Percentiles rank a stretch among this genome's conserved stretches.
phyloP scores from a whole-genome alignment of 2,888 invertebrate species.

The Mesorhabditis spiculigera region DNA sequence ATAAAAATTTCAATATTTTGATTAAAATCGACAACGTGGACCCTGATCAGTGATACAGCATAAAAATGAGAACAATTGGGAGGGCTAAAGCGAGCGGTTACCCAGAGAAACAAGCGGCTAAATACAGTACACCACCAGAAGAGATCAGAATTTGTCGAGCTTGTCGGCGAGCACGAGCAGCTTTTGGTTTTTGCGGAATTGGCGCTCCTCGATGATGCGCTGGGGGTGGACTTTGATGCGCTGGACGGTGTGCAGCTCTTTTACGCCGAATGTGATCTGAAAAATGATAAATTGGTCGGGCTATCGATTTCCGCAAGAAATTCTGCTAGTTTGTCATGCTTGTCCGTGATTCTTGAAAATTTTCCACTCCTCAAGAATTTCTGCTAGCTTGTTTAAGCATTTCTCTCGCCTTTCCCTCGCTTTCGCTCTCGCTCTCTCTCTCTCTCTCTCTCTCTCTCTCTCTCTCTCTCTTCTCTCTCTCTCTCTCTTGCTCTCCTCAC shows the following conservation, averaged over 20 bases:
- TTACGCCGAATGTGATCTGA: neutral
- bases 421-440: neutral
- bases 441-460: neutral
- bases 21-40: too few species aligned
- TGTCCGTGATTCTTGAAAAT: too few species aligned
- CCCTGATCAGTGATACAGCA: too few species aligned
- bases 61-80: too few species aligned
- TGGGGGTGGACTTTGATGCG: neutral
- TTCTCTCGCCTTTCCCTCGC: neutral
- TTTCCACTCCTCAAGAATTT: neutral
- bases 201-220: conserved; percentile 1
- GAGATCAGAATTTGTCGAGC: too few species aligned
- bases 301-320: too few species aligned
- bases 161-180: neutral
- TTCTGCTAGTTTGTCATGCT: too few species aligned
- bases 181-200: neutral
- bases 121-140: too few species aligned
- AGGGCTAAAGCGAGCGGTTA: too few species aligned
- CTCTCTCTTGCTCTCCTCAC: neutral
- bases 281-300: neutral
- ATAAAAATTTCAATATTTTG: too few species aligned
- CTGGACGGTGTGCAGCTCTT: neutral
- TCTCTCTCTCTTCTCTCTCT: neutral
- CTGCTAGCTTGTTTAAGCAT: neutral
- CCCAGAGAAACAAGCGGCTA: too few species aligned